Evolutionary conservation across 2,113 vertebrate genomes (phyloP).

Genomic region (Toxotes chatareus): DNA sequence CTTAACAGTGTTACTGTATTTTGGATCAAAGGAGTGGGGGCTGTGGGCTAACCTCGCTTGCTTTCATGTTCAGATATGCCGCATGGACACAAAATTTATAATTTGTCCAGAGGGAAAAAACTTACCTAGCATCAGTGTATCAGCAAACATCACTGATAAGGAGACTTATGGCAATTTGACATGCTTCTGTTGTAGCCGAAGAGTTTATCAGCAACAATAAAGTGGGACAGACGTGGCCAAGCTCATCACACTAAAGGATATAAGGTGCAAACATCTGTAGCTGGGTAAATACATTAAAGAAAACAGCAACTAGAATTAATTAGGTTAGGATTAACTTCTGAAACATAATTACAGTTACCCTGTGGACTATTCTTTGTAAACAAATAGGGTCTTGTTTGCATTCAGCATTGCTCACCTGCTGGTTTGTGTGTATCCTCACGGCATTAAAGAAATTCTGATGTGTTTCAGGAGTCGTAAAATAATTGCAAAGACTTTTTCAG

Average conservation of each 20-base stretch:
- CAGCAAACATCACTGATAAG: constrained; percentile 51
- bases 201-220: constrained; percentile 52
- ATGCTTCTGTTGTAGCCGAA: constrained; percentile 47
- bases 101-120: constrained; percentile 53
- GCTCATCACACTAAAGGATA: constrained; percentile 17
- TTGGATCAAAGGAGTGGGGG: constrained; percentile 71
- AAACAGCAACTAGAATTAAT: constrained; percentile 46
- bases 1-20: constrained; percentile 65
- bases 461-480: not conserved
- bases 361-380: constrained; percentile 30
- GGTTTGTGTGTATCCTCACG: constrained; percentile 18
- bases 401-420: constrained; percentile 12
- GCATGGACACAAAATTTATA: constrained; percentile 34
- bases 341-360: constrained; percentile 36
- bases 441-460: not conserved
- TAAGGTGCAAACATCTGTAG: constrained; percentile 20
- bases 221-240: constrained; percentile 57
- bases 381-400: constrained; percentile 44
- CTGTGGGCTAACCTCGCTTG: constrained; percentile 67
- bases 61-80: constrained; percentile 74
- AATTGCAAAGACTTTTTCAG: not conserved
- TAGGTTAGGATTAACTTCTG: constrained; percentile 30
- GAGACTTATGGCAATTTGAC: constrained; percentile 60
- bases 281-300: constrained; percentile 39
- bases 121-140: constrained; percentile 47